A percentile compares a stretch with the other conserved stretches of the same genome.
Conservation (phyloP, 2,797 vertebrate genomes). For the Thalassophryne amazonica region DNA sequence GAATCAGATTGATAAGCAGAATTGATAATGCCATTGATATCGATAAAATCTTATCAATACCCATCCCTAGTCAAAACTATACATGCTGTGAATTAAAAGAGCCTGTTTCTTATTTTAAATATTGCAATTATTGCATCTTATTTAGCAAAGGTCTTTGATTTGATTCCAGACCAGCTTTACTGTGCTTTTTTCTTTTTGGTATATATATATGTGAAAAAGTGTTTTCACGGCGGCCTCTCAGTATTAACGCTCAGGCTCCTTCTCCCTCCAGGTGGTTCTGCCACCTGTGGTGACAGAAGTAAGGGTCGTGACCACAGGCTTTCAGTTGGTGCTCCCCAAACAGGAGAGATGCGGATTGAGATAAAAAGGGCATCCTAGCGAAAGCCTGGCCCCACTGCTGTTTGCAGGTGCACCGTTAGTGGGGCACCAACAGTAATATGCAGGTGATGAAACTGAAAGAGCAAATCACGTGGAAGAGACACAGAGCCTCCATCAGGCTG, state of each 20-base stretch:
- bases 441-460: conserved; percentile 78
- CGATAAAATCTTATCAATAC: no score
- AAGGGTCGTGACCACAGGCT: conserved; percentile 70
- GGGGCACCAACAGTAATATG: conserved; percentile 80
- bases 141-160: no score
- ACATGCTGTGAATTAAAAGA: no score
- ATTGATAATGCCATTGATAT: no score
- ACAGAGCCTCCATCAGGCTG: conserved; percentile 29
- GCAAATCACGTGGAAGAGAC: conserved; percentile 37
- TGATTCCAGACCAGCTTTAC: no score
- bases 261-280: conserved; percentile 67
- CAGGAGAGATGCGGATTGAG: conserved; percentile 66
- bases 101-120: no score
- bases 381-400: conserved; percentile 35
- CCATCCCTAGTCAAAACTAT: no score
- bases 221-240: no score
- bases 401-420: conserved; percentile 75
- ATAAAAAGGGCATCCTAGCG: conserved; percentile 70
- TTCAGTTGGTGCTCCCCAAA: conserved; percentile 77
- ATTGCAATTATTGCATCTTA: no score
- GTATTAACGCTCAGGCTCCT: background rate
- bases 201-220: no score
- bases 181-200: no score
- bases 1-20: no score
- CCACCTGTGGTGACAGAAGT: conserved; percentile 61